These are phyloP conservation scores for Scaptodrosophila latifasciaeformis DNA, from an alignment of 2,888 invertebrate genomes.

Conservation along the genomic window DNA sequence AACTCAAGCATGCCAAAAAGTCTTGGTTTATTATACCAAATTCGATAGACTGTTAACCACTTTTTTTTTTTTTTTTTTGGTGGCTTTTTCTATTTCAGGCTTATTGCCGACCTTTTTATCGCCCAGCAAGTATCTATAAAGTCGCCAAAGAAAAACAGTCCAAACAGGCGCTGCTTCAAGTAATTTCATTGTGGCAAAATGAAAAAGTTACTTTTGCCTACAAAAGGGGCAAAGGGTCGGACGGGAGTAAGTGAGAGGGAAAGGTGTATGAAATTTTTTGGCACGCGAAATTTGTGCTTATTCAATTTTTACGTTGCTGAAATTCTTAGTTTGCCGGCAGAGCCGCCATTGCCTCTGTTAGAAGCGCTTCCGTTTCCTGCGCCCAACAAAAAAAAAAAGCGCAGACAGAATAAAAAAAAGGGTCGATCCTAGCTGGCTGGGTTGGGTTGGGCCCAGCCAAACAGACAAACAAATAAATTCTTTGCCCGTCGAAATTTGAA, in stretches of 20 bases:
- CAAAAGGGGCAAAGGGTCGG: constrained; percentile 42
- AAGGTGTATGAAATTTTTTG: constrained; percentile 42
- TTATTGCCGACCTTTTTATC: constrained; percentile 57
- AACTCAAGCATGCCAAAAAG: not conserved
- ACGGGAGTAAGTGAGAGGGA: too few species aligned
- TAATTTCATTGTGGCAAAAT: constrained; percentile 56
- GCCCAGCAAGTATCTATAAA: constrained; percentile 61
- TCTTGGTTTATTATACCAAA: constrained; percentile 36
- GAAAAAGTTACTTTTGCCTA: too few species aligned
- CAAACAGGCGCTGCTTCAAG: constrained; percentile 38
- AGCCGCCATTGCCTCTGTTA: constrained; percentile 51
- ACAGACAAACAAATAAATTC: constrained; percentile 7
- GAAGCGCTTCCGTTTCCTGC: constrained; percentile 64
- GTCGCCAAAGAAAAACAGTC: constrained; percentile 42
- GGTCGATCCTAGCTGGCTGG: too few species aligned
- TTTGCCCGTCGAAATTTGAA: constrained; percentile 34
- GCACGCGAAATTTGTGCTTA: constrained; percentile 67
- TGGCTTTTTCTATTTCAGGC: constrained; percentile 15
- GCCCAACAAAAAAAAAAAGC: constrained; percentile 4
- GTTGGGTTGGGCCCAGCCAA: not conserved
- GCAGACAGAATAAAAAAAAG: too few species aligned
- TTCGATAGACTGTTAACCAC: constrained; percentile 60
- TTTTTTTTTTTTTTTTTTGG: constrained; percentile 20
- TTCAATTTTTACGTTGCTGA: constrained; percentile 61
- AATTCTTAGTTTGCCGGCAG: constrained; percentile 22